Conservation (phyloP, 2,888 invertebrate species). For the Rotaria macrura region DNA sequence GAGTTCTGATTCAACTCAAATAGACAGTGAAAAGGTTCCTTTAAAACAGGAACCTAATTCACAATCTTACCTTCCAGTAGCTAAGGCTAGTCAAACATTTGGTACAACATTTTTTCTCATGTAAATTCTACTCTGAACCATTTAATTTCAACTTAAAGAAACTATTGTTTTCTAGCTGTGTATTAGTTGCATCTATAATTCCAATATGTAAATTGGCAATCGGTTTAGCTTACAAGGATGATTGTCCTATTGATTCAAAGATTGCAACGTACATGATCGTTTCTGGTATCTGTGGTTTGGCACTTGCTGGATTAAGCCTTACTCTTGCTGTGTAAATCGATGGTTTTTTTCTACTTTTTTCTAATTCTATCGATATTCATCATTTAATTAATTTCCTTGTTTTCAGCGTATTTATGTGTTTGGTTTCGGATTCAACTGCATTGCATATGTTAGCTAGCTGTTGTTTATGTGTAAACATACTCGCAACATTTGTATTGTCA, state of each 20-base stretch:
- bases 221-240: neutral
- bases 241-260: neutral
- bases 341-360: neutral
- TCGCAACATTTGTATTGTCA: neutral
- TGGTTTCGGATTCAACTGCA: neutral
- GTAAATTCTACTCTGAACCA: neutral
- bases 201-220: neutral
- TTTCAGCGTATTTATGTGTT: neutral
- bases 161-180: neutral
- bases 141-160: neutral
- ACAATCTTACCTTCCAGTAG: neutral
- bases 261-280: constrained; percentile 5
- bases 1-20: neutral
- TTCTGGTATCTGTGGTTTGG: neutral
- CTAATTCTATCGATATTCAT: neutral
- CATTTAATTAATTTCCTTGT: too few species aligned
- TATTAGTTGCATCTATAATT: neutral
- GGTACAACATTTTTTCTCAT: neutral
- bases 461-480: neutral
- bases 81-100: neutral
- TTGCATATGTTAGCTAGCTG: neutral
- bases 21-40: neutral
- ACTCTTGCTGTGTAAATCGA: neutral
- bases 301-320: neutral
- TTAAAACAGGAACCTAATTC: neutral